Evolutionary conservation across 30 jellyfish, hydroid and myxozoan species (phyloP).

Genomic region (Mastigias papua): DNA sequence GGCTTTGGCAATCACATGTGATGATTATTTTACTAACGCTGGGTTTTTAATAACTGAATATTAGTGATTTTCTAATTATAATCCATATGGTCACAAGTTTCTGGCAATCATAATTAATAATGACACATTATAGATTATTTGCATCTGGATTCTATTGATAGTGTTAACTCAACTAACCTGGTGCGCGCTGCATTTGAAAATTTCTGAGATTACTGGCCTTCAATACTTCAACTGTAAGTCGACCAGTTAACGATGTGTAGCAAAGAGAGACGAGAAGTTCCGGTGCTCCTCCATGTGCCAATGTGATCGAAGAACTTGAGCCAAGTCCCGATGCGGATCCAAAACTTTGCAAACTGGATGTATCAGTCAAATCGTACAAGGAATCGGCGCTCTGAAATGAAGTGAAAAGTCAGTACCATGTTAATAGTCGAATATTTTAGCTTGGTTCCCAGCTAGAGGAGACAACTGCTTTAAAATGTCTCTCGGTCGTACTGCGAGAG

Average conservation of each 20-base stretch:
- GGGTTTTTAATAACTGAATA: too few relatives aligned
- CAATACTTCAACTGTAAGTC: conserved; percentile 92
- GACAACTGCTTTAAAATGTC: too few relatives aligned
- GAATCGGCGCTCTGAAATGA: conserved; percentile 89
- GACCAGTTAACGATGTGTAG: conserved; percentile 93
- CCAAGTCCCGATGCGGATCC: conserved; percentile 91
- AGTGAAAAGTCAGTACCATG: background rate
- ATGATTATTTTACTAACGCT: too few relatives aligned
- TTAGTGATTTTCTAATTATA: too few relatives aligned
- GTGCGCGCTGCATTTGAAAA: conserved; percentile 94
- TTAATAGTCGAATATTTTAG: background rate
- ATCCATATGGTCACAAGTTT: too few relatives aligned
- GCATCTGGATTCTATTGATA: background rate
- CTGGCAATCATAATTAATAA: too few relatives aligned
- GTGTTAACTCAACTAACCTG: conserved; percentile 60
- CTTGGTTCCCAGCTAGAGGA: too few relatives aligned
- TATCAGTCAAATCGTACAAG: conserved; percentile 87
- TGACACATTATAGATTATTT: too few relatives aligned
- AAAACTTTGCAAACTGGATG: conserved; percentile 86
- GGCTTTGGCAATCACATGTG: too few relatives aligned
- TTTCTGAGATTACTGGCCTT: conserved; percentile 89
- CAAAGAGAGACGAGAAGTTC: conserved; percentile 92
- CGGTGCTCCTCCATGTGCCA: conserved; percentile 88
- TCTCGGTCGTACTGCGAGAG: too few relatives aligned
- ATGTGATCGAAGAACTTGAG: conserved; percentile 79